phyloP scores from a whole-genome alignment of 1,140 invertebrate genomes.

The Drusus annulatus region DNA sequence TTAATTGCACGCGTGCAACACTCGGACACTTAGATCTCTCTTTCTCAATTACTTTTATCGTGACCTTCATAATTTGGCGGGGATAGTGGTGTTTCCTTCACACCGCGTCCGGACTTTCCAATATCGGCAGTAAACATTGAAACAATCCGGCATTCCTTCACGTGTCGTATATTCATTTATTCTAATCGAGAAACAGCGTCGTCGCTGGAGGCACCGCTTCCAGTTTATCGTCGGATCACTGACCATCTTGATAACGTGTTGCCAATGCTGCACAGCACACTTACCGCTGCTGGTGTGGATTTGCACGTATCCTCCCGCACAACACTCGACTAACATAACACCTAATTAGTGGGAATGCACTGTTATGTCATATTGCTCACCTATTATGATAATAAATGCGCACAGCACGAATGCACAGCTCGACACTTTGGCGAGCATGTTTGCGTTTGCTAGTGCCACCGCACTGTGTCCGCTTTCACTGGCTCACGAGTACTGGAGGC shows the following conservation, averaged over 20 bases:
- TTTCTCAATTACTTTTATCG: conserved; percentile 43
- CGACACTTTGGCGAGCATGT: conserved; percentile 43
- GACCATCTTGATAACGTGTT: neutral
- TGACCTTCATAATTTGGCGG: conserved; percentile 54
- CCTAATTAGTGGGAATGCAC: conserved; percentile 9
- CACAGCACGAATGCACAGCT: conserved; percentile 42
- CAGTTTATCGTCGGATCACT: neutral
- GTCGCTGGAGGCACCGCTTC: neutral
- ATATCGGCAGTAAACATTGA: conserved; percentile 44
- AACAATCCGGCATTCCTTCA: conserved; percentile 44
- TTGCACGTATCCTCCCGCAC: neutral
- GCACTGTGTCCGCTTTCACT: conserved; percentile 55
- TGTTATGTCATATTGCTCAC: conserved; percentile 43
- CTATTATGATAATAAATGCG: conserved; percentile 40
- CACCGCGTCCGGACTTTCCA: conserved; percentile 37
- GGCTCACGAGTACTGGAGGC: conserved; percentile 44
- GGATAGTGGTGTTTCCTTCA: conserved; percentile 3
- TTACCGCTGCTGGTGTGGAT: neutral
- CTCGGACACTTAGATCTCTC: conserved; percentile 46
- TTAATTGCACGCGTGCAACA: conserved; percentile 47
- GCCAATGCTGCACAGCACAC: neutral
- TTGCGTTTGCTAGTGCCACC: conserved; percentile 24
- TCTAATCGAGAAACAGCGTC: neutral
- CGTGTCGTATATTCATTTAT: conserved; percentile 18
- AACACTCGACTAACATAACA: neutral